Conservation (phyloP, 2,797 vertebrate species). For the Lagocephalus sceleratus region DNA sequence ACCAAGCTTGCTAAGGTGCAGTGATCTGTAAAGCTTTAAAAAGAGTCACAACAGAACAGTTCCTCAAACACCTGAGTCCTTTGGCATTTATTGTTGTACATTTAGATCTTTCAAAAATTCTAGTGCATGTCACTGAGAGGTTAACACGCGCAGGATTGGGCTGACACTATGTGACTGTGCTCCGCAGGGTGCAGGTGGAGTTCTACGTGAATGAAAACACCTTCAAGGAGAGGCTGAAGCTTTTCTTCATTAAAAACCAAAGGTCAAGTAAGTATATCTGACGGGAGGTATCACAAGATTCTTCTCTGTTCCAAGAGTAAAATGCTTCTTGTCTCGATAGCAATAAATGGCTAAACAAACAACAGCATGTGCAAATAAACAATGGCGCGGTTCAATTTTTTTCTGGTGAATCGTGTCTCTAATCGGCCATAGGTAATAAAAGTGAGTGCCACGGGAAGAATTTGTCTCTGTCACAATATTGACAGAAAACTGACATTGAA, state of each 20-base stretch:
- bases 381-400: neutral
- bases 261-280: constrained; percentile 82
- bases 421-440: too few relatives aligned
- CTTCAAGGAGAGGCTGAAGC: constrained; percentile 85
- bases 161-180: neutral
- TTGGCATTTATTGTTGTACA: too few relatives aligned
- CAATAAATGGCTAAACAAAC: constrained; percentile 28
- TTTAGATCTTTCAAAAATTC: too few relatives aligned
- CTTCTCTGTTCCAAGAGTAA: neutral
- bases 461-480: constrained; percentile 3
- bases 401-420: constrained; percentile 20
- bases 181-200: constrained; percentile 81
- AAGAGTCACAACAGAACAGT: neutral
- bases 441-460: neutral
- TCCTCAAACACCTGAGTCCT: neutral
- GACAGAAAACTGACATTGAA: neutral
- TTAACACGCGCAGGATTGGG: neutral
- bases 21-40: neutral
- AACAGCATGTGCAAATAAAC: constrained; percentile 1
- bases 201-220: constrained; percentile 87
- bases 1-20: neutral
- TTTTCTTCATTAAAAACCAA: constrained; percentile 89
- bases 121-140: neutral
- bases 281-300: neutral
- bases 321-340: neutral